phyloP scores from a whole-genome alignment of 2,113 vertebrate species.

The Sander lucioperca region DNA sequence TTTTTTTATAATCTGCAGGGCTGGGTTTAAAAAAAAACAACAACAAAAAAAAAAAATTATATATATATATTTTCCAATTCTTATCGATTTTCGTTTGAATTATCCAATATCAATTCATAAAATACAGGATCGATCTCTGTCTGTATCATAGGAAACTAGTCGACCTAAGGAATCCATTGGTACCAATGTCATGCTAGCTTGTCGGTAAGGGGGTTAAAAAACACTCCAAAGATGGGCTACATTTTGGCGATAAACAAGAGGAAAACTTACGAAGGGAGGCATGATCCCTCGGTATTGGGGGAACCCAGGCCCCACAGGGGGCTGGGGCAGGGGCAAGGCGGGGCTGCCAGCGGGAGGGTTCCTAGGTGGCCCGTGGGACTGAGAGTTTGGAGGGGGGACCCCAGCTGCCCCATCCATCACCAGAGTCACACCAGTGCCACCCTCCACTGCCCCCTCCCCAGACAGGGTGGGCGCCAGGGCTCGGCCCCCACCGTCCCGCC shows the following conservation, averaged over 20 bases:
- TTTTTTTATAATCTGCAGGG: background rate
- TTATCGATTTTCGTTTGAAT: too few relatives aligned
- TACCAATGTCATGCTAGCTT: too few relatives aligned
- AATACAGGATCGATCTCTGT: too few relatives aligned
- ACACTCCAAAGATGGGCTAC: too few relatives aligned
- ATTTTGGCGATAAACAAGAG: background rate
- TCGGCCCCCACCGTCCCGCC: slow-evolving; percentile 96
- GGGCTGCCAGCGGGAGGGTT: slow-evolving; percentile 86
- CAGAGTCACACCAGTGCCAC: slow-evolving; percentile 83
- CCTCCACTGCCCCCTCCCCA: slow-evolving; percentile 85
- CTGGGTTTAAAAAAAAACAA: too few relatives aligned
- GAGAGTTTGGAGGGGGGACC: slow-evolving; percentile 75
- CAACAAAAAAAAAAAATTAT: too few relatives aligned
- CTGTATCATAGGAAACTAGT: too few relatives aligned
- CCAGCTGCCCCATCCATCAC: slow-evolving; percentile 84
- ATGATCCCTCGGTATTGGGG: slow-evolving; percentile 92
- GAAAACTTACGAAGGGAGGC: slow-evolving; percentile 90
- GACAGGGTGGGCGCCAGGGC: slow-evolving; percentile 85
- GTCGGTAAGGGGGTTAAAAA: too few relatives aligned
- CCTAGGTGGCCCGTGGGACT: slow-evolving; percentile 85
- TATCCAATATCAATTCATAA: too few relatives aligned
- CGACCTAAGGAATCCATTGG: too few relatives aligned
- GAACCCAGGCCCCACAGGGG: slow-evolving; percentile 89
- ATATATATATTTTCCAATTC: too few relatives aligned
- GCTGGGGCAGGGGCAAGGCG: slow-evolving; percentile 87